Base-by-base conservation (phyloP, 2,888 invertebrate genomes). In the Erebia epiphron region DNA sequence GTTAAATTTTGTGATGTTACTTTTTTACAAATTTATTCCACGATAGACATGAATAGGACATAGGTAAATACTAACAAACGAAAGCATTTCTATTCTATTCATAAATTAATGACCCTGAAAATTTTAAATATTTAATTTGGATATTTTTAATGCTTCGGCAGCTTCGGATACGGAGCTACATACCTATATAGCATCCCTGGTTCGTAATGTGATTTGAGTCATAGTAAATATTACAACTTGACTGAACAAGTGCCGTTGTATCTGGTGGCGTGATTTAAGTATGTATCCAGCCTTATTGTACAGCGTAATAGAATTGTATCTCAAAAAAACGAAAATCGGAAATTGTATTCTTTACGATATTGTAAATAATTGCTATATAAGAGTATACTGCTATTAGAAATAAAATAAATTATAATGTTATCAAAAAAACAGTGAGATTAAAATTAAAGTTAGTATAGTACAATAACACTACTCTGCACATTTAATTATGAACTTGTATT, bases 401-500 rank as follows among this genome's bases (percentile, higher is more conserved):
- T 75, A 88, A 90, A 88, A 88, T 89, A 90, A 85, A 83, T 87
- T 90, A 91, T 91, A 90, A 67, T 67, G 49, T 67, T 67, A 66
- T 66, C 57, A 66, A 90, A 35, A 7, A 89, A 87, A 87, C 88
- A 92, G 92, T 93, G 92, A 93, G 92, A 93, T 92, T 93, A 93
- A 89, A 87, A 82, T 90, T 89, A 88, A 89, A 81, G 86, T 81
- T 87, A 89, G 86, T 77, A 83, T 89, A 89, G 88, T 83, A 78
- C 80, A 78, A 77, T 80, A 79, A 81, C 75, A 80, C 78, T 79
- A 82, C 16, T 54, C 54, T 88, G 88, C 79, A 81, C 83, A 80
- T 87, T 90, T 86, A 88, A 88, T 87, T 85, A 83, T 86, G 41
- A 84, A 84, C 83, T 52, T 75, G 11, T 13, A 10, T 41, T 26